These are phyloP conservation scores for Pantherophis guttatus DNA, from an alignment of 2,113 vertebrate genomes.

Conservation along the genomic window DNA sequence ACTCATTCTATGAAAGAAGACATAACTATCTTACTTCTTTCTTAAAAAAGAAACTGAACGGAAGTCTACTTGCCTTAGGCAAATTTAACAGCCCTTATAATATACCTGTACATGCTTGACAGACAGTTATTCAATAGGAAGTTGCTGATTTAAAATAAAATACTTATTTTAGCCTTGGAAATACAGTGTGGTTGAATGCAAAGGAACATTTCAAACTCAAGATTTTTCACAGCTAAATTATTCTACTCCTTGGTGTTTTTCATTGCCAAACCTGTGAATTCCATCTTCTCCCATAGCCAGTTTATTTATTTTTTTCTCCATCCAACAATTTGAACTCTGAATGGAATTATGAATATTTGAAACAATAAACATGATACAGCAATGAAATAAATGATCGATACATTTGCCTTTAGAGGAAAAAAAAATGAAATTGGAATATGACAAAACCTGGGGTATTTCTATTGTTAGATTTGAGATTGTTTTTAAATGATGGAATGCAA, in stretches of 20 bases:
- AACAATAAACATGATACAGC: not conserved
- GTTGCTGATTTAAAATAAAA: not conserved
- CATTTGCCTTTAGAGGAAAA: not conserved
- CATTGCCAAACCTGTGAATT: not conserved
- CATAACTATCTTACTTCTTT: not conserved
- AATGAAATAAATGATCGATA: not conserved
- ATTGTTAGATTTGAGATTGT: too few species aligned
- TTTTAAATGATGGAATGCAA: too few species aligned
- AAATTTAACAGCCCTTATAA: not conserved
- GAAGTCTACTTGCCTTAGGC: not conserved
- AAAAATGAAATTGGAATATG: too few species aligned
- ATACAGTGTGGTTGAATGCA: not conserved
- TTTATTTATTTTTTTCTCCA: not conserved
- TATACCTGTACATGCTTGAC: not conserved
- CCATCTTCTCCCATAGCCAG: not conserved
- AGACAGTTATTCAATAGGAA: not conserved
- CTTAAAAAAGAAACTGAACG: not conserved
- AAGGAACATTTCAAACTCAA: not conserved
- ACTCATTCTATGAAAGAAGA: not conserved
- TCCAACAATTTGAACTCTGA: not conserved
- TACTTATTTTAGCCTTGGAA: not conserved
- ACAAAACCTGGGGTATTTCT: too few species aligned
- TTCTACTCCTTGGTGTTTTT: not conserved
- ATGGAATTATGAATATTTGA: not conserved
- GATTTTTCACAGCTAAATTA: not conserved